Evolutionary conservation across 2,797 vertebrate species (phyloP).

Genomic region (Sarcophilus harrisii): DNA sequence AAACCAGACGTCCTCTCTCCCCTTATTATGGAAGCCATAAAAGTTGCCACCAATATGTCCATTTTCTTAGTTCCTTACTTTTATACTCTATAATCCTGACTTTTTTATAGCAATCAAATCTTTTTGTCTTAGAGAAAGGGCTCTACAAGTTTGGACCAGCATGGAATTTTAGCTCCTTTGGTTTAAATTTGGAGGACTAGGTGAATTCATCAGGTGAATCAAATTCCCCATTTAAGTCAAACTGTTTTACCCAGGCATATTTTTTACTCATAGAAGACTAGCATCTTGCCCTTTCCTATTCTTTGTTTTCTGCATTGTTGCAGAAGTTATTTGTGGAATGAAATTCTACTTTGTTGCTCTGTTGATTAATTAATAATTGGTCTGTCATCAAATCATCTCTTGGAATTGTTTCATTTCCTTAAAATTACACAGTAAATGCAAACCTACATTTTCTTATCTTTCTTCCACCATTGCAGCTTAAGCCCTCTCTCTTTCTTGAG

Average conservation of each 20-base stretch:
- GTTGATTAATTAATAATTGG: background rate
- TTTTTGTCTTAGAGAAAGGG: slow-evolving; percentile 66
- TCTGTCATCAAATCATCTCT: background rate
- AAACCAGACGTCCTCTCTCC: slow-evolving; percentile 59
- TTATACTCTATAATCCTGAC: slow-evolving; percentile 27
- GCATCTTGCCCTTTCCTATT: slow-evolving; percentile 23
- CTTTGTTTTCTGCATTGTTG: slow-evolving; percentile 7
- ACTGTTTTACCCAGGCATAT: slow-evolving; percentile 41
- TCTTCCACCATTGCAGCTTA: background rate
- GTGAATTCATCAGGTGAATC: slow-evolving; percentile 24
- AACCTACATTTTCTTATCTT: background rate
- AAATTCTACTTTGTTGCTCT: slow-evolving; percentile 34
- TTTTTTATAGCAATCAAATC: slow-evolving; percentile 65
- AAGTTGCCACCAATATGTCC: slow-evolving; percentile 43
- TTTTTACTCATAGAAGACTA: slow-evolving; percentile 25
- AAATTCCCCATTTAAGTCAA: slow-evolving; percentile 20
- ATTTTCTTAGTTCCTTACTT: slow-evolving; percentile 58
- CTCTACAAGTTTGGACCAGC: slow-evolving; percentile 59
- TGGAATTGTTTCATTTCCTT: background rate
- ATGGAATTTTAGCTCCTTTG: slow-evolving; percentile 42
- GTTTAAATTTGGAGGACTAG: slow-evolving; percentile 57
- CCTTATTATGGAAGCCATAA: slow-evolving; percentile 66
- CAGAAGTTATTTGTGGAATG: slow-evolving; percentile 22
- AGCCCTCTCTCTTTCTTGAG: slow-evolving; percentile 58
- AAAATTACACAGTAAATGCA: background rate